Percentiles rank a stretch among this genome's conserved stretches.
Evolutionary conservation across 2,888 invertebrate species (phyloP).

Genomic region (Acleris literana): DNA sequence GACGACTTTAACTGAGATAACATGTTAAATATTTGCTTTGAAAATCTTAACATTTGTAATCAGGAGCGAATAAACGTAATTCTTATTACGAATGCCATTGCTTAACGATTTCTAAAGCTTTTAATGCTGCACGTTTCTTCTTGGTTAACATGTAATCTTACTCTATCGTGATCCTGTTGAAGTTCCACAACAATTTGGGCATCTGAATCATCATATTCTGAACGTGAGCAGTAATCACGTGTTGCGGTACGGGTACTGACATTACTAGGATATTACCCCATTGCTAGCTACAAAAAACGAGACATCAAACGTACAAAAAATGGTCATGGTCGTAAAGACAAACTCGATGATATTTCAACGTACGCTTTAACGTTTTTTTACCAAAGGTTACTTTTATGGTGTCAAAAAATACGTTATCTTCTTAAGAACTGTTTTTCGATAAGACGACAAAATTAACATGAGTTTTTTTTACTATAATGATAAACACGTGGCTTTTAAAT

Average conservation of each 20-base stretch:
- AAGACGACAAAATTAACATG: too few species aligned
- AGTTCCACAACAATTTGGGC: background rate
- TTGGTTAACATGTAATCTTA: background rate
- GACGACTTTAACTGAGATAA: constrained; percentile 14
- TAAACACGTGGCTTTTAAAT: too few species aligned
- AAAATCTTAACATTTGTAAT: background rate
- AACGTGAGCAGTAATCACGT: constrained; percentile 19
- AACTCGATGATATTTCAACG: constrained; percentile 17
- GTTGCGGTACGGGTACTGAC: constrained; percentile 23
- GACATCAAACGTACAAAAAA: constrained; percentile 21
- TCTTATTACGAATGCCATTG: too few species aligned
- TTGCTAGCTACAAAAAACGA: constrained; percentile 19
- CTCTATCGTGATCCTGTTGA: background rate
- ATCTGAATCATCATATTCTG: constrained; percentile 11
- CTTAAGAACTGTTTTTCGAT: too few species aligned
- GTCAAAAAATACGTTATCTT: too few species aligned
- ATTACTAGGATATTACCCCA: constrained; percentile 36
- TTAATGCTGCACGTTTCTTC: background rate
- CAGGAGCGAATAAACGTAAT: too few species aligned
- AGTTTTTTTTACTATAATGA: too few species aligned
- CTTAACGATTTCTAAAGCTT: background rate
- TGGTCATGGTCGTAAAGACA: constrained; percentile 4
- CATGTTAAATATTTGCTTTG: background rate
- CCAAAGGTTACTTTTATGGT: too few species aligned
- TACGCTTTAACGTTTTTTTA: background rate